A percentile compares a stretch with the other conserved stretches of the same genome.
These are phyloP conservation scores for Drosophila mimica DNA, from an alignment of 2,888 invertebrate species.

Conservation along the genomic window DNA sequence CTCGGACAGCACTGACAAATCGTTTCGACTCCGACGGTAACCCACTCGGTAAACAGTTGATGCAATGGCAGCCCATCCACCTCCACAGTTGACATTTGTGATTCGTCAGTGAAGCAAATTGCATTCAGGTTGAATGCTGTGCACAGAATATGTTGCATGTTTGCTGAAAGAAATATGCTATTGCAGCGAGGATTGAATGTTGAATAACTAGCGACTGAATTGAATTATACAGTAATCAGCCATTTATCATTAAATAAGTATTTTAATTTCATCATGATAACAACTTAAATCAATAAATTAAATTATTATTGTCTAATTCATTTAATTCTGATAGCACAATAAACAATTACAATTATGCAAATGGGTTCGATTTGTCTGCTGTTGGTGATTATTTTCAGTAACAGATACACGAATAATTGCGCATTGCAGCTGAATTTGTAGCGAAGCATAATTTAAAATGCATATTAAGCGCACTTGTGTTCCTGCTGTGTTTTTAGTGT, in stretches of 20 bases:
- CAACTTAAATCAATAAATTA: neutral
- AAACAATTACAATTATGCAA: neutral
- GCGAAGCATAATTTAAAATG: slow-evolving; percentile 45
- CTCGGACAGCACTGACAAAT: slow-evolving; percentile 63
- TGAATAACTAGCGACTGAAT: neutral
- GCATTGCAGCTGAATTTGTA: slow-evolving; percentile 19
- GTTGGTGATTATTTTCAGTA: neutral
- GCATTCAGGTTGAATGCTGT: slow-evolving; percentile 24
- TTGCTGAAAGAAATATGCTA: neutral
- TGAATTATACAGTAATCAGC: neutral
- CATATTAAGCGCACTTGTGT: slow-evolving; percentile 49
- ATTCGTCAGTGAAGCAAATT: slow-evolving; percentile 39
- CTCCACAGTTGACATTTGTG: slow-evolving; percentile 35
- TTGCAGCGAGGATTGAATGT: neutral
- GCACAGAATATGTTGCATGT: neutral
- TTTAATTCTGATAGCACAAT: neutral
- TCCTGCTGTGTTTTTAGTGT: neutral
- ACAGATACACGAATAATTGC: neutral
- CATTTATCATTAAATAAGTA: neutral
- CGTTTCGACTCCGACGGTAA: slow-evolving; percentile 37
- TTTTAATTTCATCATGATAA: neutral
- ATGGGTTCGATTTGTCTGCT: neutral
- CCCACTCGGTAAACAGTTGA: slow-evolving; percentile 25
- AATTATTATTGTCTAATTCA: neutral
- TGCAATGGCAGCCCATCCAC: slow-evolving; percentile 10